phyloP scores from a whole-genome alignment of 2,888 invertebrate species.

The Tiliacea aurago region DNA sequence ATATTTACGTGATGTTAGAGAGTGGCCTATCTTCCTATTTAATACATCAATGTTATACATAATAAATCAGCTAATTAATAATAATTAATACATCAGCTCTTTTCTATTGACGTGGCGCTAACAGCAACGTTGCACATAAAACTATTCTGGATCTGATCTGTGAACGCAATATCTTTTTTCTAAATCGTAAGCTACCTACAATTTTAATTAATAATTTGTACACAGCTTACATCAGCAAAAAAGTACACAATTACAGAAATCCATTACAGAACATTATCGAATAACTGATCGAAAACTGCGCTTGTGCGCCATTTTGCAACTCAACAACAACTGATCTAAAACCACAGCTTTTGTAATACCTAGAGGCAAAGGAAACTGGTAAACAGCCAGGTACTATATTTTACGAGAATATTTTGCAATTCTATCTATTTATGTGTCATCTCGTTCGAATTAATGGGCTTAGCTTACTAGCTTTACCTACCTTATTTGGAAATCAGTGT shows the following conservation, averaged over 20 bases:
- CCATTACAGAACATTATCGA: constrained; percentile 21
- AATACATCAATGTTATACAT: too few species aligned
- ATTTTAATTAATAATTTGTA: constrained; percentile 15
- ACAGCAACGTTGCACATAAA: neutral
- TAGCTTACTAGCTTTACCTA: too few species aligned
- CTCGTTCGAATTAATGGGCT: neutral
- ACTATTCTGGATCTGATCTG: neutral
- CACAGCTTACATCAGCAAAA: constrained; percentile 10
- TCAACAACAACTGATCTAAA: constrained; percentile 27
- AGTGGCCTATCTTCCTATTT: too few species aligned
- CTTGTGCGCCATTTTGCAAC: constrained; percentile 37
- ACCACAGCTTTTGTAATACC: constrained; percentile 45
- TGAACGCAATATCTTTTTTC: neutral
- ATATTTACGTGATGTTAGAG: too few species aligned
- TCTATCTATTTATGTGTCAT: neutral
- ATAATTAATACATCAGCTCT: too few species aligned
- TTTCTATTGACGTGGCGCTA: neutral
- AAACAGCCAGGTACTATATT: constrained; percentile 28
- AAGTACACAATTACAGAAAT: constrained; percentile 33
- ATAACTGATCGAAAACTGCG: constrained; percentile 19
- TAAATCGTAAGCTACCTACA: constrained; percentile 3
- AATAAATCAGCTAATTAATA: too few species aligned
- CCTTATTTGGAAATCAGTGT: neutral
- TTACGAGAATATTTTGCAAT: constrained; percentile 12
- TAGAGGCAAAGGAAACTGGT: constrained; percentile 33